Base-by-base conservation (phyloP, 2,888 invertebrate genomes). In the Thera obeliscata region DNA sequence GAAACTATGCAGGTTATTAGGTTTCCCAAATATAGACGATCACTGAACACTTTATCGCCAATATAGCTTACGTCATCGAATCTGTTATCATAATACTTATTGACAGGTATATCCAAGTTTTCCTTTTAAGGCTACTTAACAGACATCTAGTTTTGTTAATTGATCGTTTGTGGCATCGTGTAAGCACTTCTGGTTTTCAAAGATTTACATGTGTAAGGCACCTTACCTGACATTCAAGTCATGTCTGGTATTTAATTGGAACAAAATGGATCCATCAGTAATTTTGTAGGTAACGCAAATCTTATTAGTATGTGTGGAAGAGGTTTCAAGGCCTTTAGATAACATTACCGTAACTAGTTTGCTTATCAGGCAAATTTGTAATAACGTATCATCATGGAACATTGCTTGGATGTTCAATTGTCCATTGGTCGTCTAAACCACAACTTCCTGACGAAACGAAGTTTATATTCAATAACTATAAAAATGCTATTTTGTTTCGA, bases 331-430 rank as follows among this genome's bases (percentile, higher is more conserved):
- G 43, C 6, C 8, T 56, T 52, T n/a, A 43, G 46, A 60, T 60
- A 61, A 48, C 52, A 48, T 46, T 64, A 35, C 56, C 22, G 49
- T 46, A 58, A 57, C 22, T 22, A 22, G 22, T 22, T 46, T 1
- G 49, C 62, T 62, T 65, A 65, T 65, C 59, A 58, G 36, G 38
- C 11, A 41, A 61, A 59, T 41, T 63, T 56, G 48, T 36, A 52
- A 61, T 64, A 55, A 68, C 55, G 56, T 61, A 46, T 8, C 1
- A 8, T 50, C 22, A 22, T 49, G 11, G n/a, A 49, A 3, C 4
- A 4, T 4, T 49, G n/a, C 49, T 4, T 49, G 22, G 22, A 22
- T 49, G 49, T 48, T n/a, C 7, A 41, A 4, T 7, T 41, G 41
- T 2, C 1, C 5, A 41, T 41, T 46, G 43, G 43, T 46, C 9